Percentiles rank a stretch among this genome's conserved stretches.
Evolutionary conservation across 2,888 invertebrate genomes (phyloP).

Genomic region (Hedya salicella): DNA sequence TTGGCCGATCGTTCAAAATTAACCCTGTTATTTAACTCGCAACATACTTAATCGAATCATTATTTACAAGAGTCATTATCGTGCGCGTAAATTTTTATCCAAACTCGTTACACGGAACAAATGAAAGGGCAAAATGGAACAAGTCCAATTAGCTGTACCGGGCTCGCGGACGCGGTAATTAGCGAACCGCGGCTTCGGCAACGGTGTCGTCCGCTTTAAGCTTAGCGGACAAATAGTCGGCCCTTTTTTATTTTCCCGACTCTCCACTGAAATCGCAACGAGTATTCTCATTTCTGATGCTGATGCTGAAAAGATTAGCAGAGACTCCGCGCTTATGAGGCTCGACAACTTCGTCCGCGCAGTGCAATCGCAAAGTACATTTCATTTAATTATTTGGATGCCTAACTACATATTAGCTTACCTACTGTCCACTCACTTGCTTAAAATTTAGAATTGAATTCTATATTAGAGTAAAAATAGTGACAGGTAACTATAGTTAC

Average conservation of each 20-base stretch:
- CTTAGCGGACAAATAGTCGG: constrained; percentile 17
- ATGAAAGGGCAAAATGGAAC: constrained; percentile 49
- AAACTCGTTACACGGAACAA: constrained; percentile 33
- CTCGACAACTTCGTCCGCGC: too few relatives aligned
- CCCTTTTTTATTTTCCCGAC: neutral
- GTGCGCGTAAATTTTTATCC: constrained; percentile 36
- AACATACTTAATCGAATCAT: constrained; percentile 33
- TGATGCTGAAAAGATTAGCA: too few relatives aligned
- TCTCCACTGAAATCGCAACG: neutral
- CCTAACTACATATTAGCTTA: too few relatives aligned
- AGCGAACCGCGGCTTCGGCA: constrained; percentile 50
- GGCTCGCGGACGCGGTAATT: constrained; percentile 54
- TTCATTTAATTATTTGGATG: too few relatives aligned
- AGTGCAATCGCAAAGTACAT: too few relatives aligned
- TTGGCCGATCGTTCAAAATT: constrained; percentile 3
- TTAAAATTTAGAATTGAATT: too few relatives aligned
- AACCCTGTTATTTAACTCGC: constrained; percentile 13
- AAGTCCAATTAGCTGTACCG: constrained; percentile 50
- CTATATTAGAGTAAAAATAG: too few relatives aligned
- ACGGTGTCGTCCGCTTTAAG: constrained; percentile 14
- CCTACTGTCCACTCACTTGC: too few relatives aligned
- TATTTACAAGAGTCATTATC: constrained; percentile 37
- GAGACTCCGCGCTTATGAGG: too few relatives aligned
- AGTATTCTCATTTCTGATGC: too few relatives aligned
- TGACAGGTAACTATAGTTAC: too few relatives aligned